Evolutionary conservation across 1,140 invertebrate species (phyloP), one percentile per base, ranked within the genome.

Genomic region (Diabrotica undecimpunctata): DNA sequence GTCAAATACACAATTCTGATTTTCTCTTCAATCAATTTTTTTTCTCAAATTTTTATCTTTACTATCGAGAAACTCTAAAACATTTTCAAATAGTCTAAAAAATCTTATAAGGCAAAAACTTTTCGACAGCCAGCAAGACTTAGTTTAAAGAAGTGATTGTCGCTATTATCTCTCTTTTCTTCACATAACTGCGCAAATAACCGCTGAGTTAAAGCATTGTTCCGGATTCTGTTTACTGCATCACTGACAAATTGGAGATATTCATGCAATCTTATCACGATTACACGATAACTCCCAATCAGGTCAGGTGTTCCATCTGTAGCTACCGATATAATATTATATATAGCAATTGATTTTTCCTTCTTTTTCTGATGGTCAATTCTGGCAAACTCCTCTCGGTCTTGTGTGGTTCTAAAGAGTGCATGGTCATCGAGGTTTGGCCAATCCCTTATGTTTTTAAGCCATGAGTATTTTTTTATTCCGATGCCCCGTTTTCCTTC

Each of bases 301-400:
- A 76, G 74, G 62, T 66, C 65, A 38, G 63, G 72, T 54, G 52
- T 67, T 64, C 66, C 71, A 73, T 74, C 66, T 70, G 52, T 54
- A 0, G 52, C 52, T 12, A 69, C 70, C 57, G 72, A 75, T 39
- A 73, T 69, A 54, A 74, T 72, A 66, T 75, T 74, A 68, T 54
- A 12, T 8, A 72, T 62, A 53, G 70, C 64, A 66, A 70, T 66
- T 12, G 52, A 54, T 54, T 54, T 54, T 54, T 54, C 52, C 52
- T n/a, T 54, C n/a, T n/a, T n/a, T n/a, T n/a, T n/a, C n/a, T n/a
- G n/a, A n/a, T n/a, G n/a, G n/a, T n/a, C n/a, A n/a, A n/a, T n/a
- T n/a, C n/a, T n/a, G n/a, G n/a, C n/a, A n/a, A n/a, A n/a, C n/a
- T n/a, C n/a, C n/a, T n/a, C n/a, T n/a, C n/a, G n/a, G n/a, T n/a